Evolutionary conservation across 2,888 invertebrate species (phyloP).

Genomic region (Seira ritae): DNA sequence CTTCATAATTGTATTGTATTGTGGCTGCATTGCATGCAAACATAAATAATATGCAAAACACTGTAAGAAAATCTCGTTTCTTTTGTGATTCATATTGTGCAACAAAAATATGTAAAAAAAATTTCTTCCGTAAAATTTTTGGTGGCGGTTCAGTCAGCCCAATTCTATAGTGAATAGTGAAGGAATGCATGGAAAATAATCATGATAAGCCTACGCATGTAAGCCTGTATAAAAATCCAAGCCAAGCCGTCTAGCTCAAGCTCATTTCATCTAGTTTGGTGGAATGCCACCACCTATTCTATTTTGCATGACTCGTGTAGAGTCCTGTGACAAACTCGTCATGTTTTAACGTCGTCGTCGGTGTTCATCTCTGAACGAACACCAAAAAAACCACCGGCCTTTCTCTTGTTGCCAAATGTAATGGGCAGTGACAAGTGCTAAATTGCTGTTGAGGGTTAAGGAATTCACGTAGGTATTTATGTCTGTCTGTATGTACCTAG

Average conservation of each 20-base stretch:
- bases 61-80: background rate
- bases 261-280: background rate
- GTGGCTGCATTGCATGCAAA: background rate
- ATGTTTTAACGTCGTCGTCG: too few relatives aligned
- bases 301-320: background rate
- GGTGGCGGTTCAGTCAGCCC: too few relatives aligned
- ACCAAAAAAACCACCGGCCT: background rate
- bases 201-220: too few relatives aligned
- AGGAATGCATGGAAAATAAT: too few relatives aligned
- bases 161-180: too few relatives aligned
- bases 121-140: too few relatives aligned
- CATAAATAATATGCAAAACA: too few relatives aligned
- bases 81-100: background rate
- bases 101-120: constrained; percentile 1
- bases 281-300: too few relatives aligned
- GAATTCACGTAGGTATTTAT: constrained; percentile 39
- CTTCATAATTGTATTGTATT: background rate
- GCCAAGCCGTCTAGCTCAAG: too few relatives aligned
- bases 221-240: too few relatives aligned
- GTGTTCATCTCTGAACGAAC: background rate
- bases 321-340: background rate
- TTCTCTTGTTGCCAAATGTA: constrained; percentile 36
- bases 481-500: constrained; percentile 17
- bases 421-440: constrained; percentile 65
- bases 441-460: constrained; percentile 59